Evolutionary conservation across 2,888 invertebrate species (phyloP).

Genomic region (Saturnia japonica): DNA sequence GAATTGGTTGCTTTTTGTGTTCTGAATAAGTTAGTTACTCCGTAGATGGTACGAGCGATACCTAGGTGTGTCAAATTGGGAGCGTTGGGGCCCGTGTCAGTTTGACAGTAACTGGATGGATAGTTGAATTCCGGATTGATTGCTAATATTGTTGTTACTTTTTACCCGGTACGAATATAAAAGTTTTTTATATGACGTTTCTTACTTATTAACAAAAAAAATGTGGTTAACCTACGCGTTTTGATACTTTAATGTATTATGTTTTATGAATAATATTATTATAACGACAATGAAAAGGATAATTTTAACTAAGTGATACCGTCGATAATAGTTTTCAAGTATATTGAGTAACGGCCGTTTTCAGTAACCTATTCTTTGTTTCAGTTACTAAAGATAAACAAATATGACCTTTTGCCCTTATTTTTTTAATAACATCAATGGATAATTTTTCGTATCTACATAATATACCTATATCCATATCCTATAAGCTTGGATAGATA

Average conservation of each 20-base stretch:
- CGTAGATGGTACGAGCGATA: conserved; percentile 58
- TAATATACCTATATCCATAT: too few relatives aligned
- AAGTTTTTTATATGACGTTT: conserved; percentile 15
- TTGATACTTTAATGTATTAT: not conserved
- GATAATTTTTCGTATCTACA: too few relatives aligned
- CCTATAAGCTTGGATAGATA: too few relatives aligned
- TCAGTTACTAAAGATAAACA: too few relatives aligned
- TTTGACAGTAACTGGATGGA: conserved; percentile 65
- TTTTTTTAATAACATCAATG: too few relatives aligned
- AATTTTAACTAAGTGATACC: too few relatives aligned
- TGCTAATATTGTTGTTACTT: conserved; percentile 45
- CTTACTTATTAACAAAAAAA: not conserved
- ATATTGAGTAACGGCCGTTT: too few relatives aligned
- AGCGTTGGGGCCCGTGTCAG: conserved; percentile 57
- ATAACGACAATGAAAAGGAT: too few relatives aligned
- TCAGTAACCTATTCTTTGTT: too few relatives aligned
- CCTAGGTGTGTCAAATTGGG: conserved; percentile 69
- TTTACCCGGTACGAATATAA: conserved; percentile 32
- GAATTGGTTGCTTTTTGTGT: conserved; percentile 31
- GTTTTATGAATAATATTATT: too few relatives aligned
- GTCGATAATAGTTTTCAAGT: too few relatives aligned
- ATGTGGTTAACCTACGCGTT: not conserved
- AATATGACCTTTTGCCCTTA: too few relatives aligned
- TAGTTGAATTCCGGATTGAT: conserved; percentile 65
- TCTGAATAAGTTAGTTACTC: conserved; percentile 28